A percentile compares a stretch with the other conserved stretches of the same genome.
Evolutionary conservation across 1,140 invertebrate genomes (phyloP).

Genomic region (Apis florea): DNA sequence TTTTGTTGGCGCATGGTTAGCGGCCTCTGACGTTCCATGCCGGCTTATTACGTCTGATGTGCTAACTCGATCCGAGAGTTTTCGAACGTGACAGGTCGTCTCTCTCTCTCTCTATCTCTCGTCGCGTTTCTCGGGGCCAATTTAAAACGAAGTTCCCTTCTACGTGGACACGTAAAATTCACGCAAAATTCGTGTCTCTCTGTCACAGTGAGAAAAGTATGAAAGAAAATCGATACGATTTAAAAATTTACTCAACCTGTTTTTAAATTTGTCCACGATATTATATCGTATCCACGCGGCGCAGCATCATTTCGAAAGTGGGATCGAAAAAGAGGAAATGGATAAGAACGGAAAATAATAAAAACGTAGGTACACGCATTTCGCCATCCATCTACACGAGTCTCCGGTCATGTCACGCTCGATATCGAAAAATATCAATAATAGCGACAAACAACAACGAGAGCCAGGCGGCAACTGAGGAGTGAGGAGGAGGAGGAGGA

Average conservation of each 20-base stretch:
- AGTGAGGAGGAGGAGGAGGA: conserved; percentile 3
- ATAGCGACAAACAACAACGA: conserved; percentile 57
- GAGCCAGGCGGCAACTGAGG: conserved; percentile 37
- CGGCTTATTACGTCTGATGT: neutral
- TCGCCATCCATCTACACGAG: conserved; percentile 40
- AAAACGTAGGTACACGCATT: conserved; percentile 7
- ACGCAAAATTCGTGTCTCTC: too few relatives aligned
- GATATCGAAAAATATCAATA: conserved; percentile 65
- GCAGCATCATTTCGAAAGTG: neutral
- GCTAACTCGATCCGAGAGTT: conserved; percentile 12
- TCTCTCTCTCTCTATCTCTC: too few relatives aligned
- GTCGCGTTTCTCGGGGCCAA: too few relatives aligned
- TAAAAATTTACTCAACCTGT: neutral
- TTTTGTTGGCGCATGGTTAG: conserved; percentile 43
- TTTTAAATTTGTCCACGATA: neutral
- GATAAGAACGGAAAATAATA: conserved; percentile 15
- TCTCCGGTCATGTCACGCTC: conserved; percentile 46
- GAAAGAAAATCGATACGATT: too few relatives aligned
- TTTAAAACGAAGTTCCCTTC: neutral
- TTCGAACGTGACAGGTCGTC: neutral
- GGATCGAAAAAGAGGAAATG: too few relatives aligned
- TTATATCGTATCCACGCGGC: neutral
- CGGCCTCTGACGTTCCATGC: conserved; percentile 22
- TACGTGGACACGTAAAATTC: too few relatives aligned
- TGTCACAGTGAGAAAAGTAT: too few relatives aligned